These are phyloP conservation scores for Neomorphus geoffroyi DNA, from an alignment of 2,797 vertebrate genomes.

Conservation along the genomic window DNA sequence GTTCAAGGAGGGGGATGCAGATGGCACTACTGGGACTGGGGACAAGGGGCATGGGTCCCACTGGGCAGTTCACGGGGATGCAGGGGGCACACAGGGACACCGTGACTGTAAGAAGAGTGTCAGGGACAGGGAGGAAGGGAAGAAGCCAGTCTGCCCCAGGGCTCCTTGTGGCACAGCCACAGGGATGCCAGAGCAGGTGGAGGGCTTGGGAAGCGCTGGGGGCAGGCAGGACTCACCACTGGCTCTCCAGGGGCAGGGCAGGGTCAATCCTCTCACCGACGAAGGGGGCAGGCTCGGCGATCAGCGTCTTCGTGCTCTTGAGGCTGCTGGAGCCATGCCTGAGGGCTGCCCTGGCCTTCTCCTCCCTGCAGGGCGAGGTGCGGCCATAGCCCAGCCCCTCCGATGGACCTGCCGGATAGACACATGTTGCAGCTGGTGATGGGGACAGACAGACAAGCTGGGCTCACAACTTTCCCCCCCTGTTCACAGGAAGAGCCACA, in stretches of 20 bases:
- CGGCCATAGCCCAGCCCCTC: slow-evolving; percentile 86
- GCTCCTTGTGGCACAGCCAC: not conserved
- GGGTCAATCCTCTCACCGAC: slow-evolving; percentile 92
- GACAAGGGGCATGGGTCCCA: not conserved
- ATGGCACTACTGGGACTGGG: fast-evolving
- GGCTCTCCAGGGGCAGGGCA: slow-evolving; percentile 91
- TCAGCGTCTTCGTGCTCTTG: slow-evolving; percentile 87
- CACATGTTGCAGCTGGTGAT: fast-evolving
- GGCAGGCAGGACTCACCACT: slow-evolving; percentile 88
- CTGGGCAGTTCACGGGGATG: fast-evolving
- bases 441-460: not conserved
- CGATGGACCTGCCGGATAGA: slow-evolving; percentile 84
- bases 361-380: slow-evolving; percentile 89
- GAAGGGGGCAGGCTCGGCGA: slow-evolving; percentile 82
- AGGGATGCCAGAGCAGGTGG: not conserved
- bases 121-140: not conserved
- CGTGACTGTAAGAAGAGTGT: fast-evolving
- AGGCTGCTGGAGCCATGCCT: slow-evolving; percentile 87
- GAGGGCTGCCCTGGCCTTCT: slow-evolving; percentile 85
- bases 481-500: not conserved
- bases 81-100: not conserved
- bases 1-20: fast-evolving
- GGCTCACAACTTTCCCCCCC: not conserved
- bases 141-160: not conserved
- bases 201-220: fast-evolving